Base-by-base conservation (phyloP, 2,888 invertebrate genomes). In the Apotomis betuletana region DNA sequence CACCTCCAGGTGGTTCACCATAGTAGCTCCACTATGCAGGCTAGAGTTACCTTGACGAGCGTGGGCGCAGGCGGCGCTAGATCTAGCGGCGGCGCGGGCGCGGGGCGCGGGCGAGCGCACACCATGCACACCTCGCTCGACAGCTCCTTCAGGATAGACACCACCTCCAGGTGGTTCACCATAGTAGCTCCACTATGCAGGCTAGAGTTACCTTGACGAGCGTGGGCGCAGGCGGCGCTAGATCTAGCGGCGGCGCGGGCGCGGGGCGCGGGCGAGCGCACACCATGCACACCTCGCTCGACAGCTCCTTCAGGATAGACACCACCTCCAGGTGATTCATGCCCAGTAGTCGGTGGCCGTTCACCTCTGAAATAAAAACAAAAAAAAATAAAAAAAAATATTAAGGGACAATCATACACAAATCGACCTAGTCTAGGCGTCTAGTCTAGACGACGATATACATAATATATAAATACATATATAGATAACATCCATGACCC, bases 321-420 rank as follows among this genome's bases (percentile, higher is more conserved):
- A 99, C 98, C 76, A 99, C 99, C 86, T 98, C 98, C 81, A 98
- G 94, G 90, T 99, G 98, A 88, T 98, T 98, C 95, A 98, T 96
- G 60, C 98, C 98, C 73, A 98, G 94, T 67, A 98, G 90, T 73
- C 97, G 95, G 83, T 97, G 96, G 0, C 98, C 98, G 90, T 99
- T 99, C 67, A 98, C 98, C 95, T 98, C 96, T 80, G 81, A 71
- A 74, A 64, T 46, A 61, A 58, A 5, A 5, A 3, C 12, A 12
- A n/a, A n/a, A n/a, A n/a, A n/a, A n/a, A n/a, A n/a, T n/a, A n/a
- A n/a, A n/a, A n/a, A n/a, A n/a, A n/a, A n/a, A n/a, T n/a, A n/a
- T n/a, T n/a, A n/a, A n/a, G n/a, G n/a, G n/a, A n/a, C n/a, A n/a
- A n/a, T n/a, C n/a, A n/a, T n/a, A n/a, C n/a, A n/a, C n/a, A n/a